A percentile compares a stretch with the other conserved stretches of the same genome.
phyloP scores from a whole-genome alignment of 1,140 invertebrate genomes.

The Brachionus paranguensis region DNA sequence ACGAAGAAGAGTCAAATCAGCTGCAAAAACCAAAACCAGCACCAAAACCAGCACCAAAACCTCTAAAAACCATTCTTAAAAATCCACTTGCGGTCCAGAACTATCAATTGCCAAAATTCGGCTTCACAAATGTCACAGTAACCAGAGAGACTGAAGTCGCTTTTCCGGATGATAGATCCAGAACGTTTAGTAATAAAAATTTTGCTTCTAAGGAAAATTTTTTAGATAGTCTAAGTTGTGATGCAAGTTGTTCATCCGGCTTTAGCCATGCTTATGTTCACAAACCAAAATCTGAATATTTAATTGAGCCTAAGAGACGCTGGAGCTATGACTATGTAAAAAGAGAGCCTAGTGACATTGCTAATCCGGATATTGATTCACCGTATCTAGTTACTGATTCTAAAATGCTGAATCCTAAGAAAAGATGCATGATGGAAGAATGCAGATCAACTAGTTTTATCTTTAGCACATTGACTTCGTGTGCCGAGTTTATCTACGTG shows the following conservation, averaged over 20 bases:
- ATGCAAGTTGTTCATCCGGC: constrained; percentile 12
- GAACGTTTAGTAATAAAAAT: background rate
- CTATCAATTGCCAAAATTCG: background rate
- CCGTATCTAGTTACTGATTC: constrained; percentile 8
- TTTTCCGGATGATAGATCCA: background rate
- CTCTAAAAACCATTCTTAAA: constrained; percentile 10
- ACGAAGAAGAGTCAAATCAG: background rate
- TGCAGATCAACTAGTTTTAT: background rate
- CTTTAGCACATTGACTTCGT: background rate
- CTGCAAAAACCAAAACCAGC: background rate
- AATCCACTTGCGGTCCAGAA: background rate
- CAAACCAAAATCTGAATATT: background rate
- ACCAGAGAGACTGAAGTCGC: background rate
- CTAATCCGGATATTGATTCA: background rate
- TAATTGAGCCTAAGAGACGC: background rate
- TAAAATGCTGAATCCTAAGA: background rate
- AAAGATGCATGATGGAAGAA: background rate
- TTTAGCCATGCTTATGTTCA: constrained; percentile 7
- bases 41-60: background rate
- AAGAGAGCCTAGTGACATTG: background rate
- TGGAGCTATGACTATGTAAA: constrained; percentile 3
- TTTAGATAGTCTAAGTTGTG: constrained; percentile 10
- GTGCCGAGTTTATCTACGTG: background rate
- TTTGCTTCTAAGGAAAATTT: constrained; percentile 6
- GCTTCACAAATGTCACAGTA: background rate